phyloP scores from a whole-genome alignment of 2,797 vertebrate species.

The Steatocranus sp. region DNA sequence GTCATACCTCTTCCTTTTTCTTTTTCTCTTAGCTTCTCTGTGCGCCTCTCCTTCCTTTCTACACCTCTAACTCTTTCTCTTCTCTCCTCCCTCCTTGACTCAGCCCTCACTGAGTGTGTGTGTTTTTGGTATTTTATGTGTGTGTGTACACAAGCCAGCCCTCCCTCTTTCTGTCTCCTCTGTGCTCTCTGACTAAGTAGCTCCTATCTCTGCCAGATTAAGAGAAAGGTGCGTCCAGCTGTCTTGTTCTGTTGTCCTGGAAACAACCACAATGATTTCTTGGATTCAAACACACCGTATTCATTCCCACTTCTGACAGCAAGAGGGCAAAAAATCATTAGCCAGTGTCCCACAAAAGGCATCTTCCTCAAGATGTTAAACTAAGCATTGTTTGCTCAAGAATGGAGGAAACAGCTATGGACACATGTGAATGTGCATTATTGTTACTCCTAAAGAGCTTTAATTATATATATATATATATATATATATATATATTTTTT shows the following conservation, averaged over 20 bases:
- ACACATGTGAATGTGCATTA: not conserved
- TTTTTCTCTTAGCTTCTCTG: not conserved
- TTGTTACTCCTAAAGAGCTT: not conserved
- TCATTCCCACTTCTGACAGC: not conserved
- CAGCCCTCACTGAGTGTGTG: constrained; percentile 35
- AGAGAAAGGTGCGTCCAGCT: constrained; percentile 40
- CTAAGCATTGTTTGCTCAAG: not conserved
- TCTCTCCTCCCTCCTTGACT: constrained; percentile 33
- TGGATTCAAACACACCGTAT: not conserved
- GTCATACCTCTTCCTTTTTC: not conserved
- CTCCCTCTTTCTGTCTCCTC: constrained; percentile 26
- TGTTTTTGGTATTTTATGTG: constrained; percentile 41
- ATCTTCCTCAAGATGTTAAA: not conserved
- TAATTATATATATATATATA: not conserved
- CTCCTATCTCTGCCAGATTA: constrained; percentile 42
- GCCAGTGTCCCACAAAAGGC: not conserved
- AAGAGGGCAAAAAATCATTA: not conserved
- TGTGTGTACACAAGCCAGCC: constrained; percentile 14
- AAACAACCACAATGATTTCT: constrained; percentile 35
- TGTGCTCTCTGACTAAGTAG: constrained; percentile 43
- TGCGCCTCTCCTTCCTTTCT: not conserved
- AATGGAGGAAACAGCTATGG: not conserved
- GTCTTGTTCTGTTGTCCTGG: constrained; percentile 34
- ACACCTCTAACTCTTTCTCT: constrained; percentile 10
- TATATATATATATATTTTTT: no score